Evolutionary conservation across 2,797 vertebrate species (phyloP), one percentile per base, ranked within the genome.

Genomic region (Chelmon rostratus): DNA sequence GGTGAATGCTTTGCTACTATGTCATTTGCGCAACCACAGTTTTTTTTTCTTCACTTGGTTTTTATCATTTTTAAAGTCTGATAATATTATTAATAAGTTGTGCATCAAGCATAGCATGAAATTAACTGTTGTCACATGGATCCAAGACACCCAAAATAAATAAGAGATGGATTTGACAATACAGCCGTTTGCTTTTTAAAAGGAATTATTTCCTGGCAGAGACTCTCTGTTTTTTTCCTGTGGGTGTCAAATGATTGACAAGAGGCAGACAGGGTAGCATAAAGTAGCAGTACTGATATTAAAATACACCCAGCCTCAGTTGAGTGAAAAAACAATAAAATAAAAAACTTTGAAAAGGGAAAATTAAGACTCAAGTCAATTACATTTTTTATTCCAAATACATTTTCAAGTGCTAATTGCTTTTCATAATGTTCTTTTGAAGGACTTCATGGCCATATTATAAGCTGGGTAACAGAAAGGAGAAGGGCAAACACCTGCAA

Each of bases 171-270:
- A 61, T 54, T 38, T 68, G 1, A 71, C 59, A 65, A 61, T 15
- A 8, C 12, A 66, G 33, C 16, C 6, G 28, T 66, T 54, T 46
- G 15, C 38, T 53, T 64, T 35, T 9, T 11, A 42, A 59, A 37
- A 31, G 8, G 33, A 52, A 47, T 67, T 16, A 58, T 52, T 61
- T 74, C n/a, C 35, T 54, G 19, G 23, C 31, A 57, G 25, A 61
- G 33, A 21, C 13, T 44, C 35, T 38, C 15, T n/a, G 46, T 12
- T 61, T 16, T 42, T 57, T 47, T 74, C 42, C 57, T 40, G 42
- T 25, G 56, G 56, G 66, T 71, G 56, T 62, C 1, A 37, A 69
- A 21, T 74, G 77, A 86, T 21, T 74, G 33, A 63, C 68, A 49
- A 64, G 44, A 57, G 46, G 38, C 31, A 42, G 57, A 58, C 35